These are phyloP conservation scores for Pterobdella sp. DNA, from an alignment of 2,888 invertebrate genomes.

Conservation along the genomic window DNA sequence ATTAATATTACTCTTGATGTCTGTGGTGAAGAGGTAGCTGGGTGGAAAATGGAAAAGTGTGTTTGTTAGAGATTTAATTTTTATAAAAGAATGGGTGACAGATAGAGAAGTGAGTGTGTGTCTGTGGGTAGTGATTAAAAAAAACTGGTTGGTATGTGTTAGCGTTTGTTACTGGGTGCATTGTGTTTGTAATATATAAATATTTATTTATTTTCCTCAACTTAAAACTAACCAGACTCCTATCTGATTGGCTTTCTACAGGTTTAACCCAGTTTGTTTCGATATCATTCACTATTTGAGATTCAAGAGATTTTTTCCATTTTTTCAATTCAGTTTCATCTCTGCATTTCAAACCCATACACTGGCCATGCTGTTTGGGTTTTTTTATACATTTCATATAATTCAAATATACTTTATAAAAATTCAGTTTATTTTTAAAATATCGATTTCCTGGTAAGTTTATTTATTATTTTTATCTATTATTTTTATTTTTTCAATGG, in stretches of 20 bases:
- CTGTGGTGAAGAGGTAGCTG: slow-evolving; percentile 21
- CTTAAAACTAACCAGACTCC: slow-evolving; percentile 1
- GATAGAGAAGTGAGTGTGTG: neutral
- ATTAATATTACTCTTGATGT: slow-evolving; percentile 55
- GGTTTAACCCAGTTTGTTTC: slow-evolving; percentile 55
- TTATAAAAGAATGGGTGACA: neutral
- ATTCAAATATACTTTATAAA: no score
- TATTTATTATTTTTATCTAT: neutral
- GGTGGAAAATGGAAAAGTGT: neutral
- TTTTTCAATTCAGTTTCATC: slow-evolving; percentile 51
- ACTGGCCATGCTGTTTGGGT: slow-evolving; percentile 53
- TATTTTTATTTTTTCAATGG: neutral
- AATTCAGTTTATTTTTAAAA: no score
- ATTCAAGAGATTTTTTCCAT: slow-evolving; percentile 55
- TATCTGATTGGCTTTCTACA: slow-evolving; percentile 27
- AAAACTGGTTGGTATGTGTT: neutral
- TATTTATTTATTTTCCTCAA: slow-evolving; percentile 8
- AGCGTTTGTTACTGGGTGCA: no score
- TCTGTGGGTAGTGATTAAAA: no score
- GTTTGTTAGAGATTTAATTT: neutral
- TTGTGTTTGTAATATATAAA: neutral
- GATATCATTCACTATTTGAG: slow-evolving; percentile 53
- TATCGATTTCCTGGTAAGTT: slow-evolving; percentile 6
- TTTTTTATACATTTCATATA: no score
- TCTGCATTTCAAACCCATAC: slow-evolving; percentile 53